Base-by-base conservation (phyloP, 1,140 invertebrate genomes). In the Aplysia californica region DNA sequence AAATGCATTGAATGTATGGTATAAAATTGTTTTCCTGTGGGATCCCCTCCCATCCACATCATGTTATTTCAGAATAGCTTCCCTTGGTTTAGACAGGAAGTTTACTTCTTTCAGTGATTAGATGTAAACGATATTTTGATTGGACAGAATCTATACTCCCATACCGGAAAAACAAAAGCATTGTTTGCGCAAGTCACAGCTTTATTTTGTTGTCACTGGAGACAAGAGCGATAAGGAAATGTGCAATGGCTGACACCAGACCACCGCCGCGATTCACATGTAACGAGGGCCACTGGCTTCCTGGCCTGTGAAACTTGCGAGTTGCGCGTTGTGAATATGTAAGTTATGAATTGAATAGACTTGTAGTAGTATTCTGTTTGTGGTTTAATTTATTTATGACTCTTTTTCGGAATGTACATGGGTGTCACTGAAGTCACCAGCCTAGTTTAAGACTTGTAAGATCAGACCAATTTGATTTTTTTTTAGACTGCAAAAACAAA, bases 1-100 rank as follows among this genome's bases (percentile, higher is more conserved):
- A 39, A 29, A 38, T 72, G 55, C 35, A 61, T 55, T 39, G 38
- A 68, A 50, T 50, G 10, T 50, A 50, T 10, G n/a, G 10, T 10
- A 15, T 50, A 50, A 50, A 50, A 50, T 50, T 15, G 44, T n/a
- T 41, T 39, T 18, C 5, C 44, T 44, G 35, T 39, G 6, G n/a
- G 36, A 55, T 61, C 70, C 56, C 70, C 70, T 72, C 70, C 70
- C 70, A 41, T 61, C 39, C 58, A 10, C 70, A 72, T 72, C 35
- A 39, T 61, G n/a, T 61, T 36, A 41, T 61, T 5, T 64, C 29
- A 61, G 70, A 44, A 10, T 72, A 56, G 56, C 61, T 15, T 72
- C 56, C 70, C 70, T 3, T 72, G 33, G 6, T 66, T 10, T 10
- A 6, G 36, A 29, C 21, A 33, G 44, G 44, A 10, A 10, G 44